Conservation (phyloP, 1,140 invertebrate species). For the Zaprionus davidi region DNA sequence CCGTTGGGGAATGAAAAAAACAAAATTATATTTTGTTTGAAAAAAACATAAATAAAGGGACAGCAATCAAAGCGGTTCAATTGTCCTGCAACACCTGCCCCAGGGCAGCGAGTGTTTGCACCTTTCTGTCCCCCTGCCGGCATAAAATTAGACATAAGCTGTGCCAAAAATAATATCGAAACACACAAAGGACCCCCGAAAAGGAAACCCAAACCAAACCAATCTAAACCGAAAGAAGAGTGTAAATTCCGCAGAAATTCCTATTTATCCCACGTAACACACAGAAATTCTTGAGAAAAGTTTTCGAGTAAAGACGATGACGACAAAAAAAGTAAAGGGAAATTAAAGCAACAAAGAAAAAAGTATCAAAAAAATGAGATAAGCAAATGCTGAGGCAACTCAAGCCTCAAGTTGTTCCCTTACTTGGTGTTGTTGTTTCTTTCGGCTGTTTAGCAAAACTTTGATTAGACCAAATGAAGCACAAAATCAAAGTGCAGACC, state of each 20-base stretch:
- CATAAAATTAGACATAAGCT: conserved; percentile 56
- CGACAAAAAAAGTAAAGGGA: conserved; percentile 8
- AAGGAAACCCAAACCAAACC: conserved; percentile 22
- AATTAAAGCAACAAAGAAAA: conserved; percentile 22
- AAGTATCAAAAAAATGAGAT: conserved; percentile 40
- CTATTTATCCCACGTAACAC: conserved; percentile 48
- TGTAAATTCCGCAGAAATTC: conserved; percentile 75
- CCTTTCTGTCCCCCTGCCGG: conserved; percentile 14
- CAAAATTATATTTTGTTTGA: conserved; percentile 36
- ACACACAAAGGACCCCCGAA: conserved; percentile 14
- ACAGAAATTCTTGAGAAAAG: conserved; percentile 63
- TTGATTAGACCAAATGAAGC: conserved; percentile 80
- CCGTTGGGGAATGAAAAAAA: conserved; percentile 8
- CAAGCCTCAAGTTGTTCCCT: conserved; percentile 35
- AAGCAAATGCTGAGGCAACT: conserved; percentile 69
- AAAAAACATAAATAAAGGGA: conserved; percentile 51
- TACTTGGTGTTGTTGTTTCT: conserved; percentile 19
- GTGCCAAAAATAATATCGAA: conserved; percentile 46
- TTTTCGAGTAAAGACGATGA: conserved; percentile 29
- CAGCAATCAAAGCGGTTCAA: conserved; percentile 73
- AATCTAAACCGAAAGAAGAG: conserved; percentile 31
- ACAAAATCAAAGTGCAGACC: conserved; percentile 69
- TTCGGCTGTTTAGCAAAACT: conserved; percentile 53
- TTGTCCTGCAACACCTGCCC: conserved; percentile 59
- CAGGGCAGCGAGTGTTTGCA: conserved; percentile 7